Conservation (phyloP, 2,797 vertebrate species). For the Sorex maritimensis region DNA sequence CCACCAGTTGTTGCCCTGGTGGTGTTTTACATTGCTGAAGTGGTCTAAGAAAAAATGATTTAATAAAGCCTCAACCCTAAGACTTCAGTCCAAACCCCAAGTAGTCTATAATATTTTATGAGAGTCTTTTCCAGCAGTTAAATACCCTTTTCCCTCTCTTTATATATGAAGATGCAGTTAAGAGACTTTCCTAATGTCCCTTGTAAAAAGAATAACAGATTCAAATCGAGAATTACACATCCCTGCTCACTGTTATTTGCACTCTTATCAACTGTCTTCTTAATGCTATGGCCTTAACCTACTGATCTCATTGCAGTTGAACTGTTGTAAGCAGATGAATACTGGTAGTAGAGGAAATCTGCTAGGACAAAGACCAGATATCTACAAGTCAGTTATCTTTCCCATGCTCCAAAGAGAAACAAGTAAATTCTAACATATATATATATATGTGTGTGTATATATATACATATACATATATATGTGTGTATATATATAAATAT, state of each 20-base stretch:
- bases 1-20: no score
- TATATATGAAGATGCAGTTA: slow-evolving; percentile 59
- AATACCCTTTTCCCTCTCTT: not conserved
- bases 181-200: slow-evolving; percentile 2
- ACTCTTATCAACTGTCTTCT: slow-evolving; percentile 52
- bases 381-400: slow-evolving; percentile 44
- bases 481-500: no score
- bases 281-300: slow-evolving; percentile 16
- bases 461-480: no score
- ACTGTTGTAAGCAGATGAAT: slow-evolving; percentile 23
- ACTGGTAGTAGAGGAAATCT: slow-evolving; percentile 49
- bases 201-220: slow-evolving; percentile 33
- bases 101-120: slow-evolving; percentile 9
- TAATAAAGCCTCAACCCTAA: not conserved
- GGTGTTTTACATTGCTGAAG: no score
- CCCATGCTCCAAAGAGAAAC: not conserved
- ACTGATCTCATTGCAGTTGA: not conserved
- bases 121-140: slow-evolving; percentile 9
- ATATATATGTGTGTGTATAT: no score
- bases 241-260: not conserved
- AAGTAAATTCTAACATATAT: not conserved
- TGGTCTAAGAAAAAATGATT: slow-evolving; percentile 46
- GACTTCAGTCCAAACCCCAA: slow-evolving; percentile 5
- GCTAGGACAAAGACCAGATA: slow-evolving; percentile 34
- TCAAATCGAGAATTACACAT: slow-evolving; percentile 6